Conservation (phyloP, 1,140 invertebrate genomes). For the Heliconius congener region DNA sequence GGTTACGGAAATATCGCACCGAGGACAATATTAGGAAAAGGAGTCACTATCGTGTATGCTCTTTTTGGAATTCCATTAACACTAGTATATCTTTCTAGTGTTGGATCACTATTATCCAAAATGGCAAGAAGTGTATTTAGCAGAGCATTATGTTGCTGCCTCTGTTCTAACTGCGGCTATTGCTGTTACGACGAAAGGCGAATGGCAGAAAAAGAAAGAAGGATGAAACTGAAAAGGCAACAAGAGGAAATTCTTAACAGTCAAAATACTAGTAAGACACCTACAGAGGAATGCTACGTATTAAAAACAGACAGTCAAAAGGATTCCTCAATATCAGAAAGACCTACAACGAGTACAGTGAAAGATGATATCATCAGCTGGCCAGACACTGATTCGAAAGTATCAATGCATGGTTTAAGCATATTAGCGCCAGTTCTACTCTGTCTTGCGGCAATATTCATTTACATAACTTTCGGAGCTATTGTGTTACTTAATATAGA, state of each 20-base stretch:
- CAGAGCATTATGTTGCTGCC: slow-evolving; percentile 89
- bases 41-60: slow-evolving; percentile 94
- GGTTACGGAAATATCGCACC: slow-evolving; percentile 95
- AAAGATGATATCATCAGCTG: slow-evolving; percentile 80
- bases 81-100: slow-evolving; percentile 92
- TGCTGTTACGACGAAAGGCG: slow-evolving; percentile 92
- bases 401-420: slow-evolving; percentile 88
- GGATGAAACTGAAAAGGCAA: slow-evolving; percentile 90
- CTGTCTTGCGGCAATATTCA: slow-evolving; percentile 90
- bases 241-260: slow-evolving; percentile 89
- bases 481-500: slow-evolving; percentile 93
- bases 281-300: slow-evolving; percentile 89
- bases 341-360: slow-evolving; percentile 69
- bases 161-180: slow-evolving; percentile 92
- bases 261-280: slow-evolving; percentile 80
- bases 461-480: slow-evolving; percentile 93
- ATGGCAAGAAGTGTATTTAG: slow-evolving; percentile 95
- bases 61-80: slow-evolving; percentile 95
- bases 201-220: slow-evolving; percentile 91
- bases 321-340: slow-evolving; percentile 70
- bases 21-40: slow-evolving; percentile 88
- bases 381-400: slow-evolving; percentile 85
- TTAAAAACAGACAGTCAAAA: slow-evolving; percentile 75
- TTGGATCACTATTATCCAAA: slow-evolving; percentile 90
- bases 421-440: slow-evolving; percentile 90